Evolutionary conservation across 2,797 vertebrate genomes (phyloP), one percentile per base, ranked within the genome.

Genomic region (Chrosomus eos): DNA sequence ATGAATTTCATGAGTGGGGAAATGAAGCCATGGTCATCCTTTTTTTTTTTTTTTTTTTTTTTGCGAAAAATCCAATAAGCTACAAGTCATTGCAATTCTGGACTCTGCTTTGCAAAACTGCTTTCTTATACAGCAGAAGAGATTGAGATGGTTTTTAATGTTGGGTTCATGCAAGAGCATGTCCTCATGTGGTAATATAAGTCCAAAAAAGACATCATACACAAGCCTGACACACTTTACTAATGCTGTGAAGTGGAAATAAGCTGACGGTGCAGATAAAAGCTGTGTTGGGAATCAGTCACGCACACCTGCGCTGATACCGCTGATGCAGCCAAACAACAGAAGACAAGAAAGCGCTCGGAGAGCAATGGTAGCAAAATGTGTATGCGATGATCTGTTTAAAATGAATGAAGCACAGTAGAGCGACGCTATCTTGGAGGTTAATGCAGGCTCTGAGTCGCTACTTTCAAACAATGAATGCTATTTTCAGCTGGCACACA

Each of bases 201-300:
- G 87, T 67, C 83, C 28, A 89, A 92, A 88, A 77, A 31, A 88
- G 86, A 89, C 64, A 75, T 73, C 66, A 82, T 33, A 80, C 64
- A 85, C 78, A 77, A 85, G 91, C 84, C 81, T 88, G 73, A 76
- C 84, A 2, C 36, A 68, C 70, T 85, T 82, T 80, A 87, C 88
- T 26, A 89, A 76, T 71, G 88, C 91, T 82, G 88, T 88, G 82
- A 89, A 84, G 79, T 68, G 66, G 16, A 78, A 91, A 93, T 6
- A 11, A 88, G 93, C 91, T 93, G 94, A 94, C 86, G 85, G 89
- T 91, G 93, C 93, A 92, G 88, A 92, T 75, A 77, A 89, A 88
- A 87, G 82, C 82, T 87, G 80, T 74, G 86, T 90, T 91, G 87
- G 53, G 90, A 92, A 92, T 92, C 89, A 90, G 90, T 92, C 91